Conservation (phyloP, 2,888 invertebrate genomes). For the Ceramica pisi region DNA sequence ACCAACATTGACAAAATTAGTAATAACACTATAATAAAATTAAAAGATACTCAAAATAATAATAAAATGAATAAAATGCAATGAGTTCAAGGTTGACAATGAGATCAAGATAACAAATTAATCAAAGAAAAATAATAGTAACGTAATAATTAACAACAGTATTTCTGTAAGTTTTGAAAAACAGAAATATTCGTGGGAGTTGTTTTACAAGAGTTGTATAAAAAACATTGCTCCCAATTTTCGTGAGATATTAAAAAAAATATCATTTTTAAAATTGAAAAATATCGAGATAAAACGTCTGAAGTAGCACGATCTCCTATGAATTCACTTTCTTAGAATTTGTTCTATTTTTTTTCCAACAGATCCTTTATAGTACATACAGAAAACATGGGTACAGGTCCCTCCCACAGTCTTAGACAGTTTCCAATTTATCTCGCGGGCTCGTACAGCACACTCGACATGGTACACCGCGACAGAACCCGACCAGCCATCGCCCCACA, state of each 20-base stretch:
- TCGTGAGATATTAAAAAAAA: too few relatives aligned
- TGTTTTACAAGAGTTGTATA: background rate
- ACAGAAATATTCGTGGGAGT: background rate
- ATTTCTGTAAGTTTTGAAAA: too few relatives aligned
- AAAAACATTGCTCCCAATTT: too few relatives aligned
- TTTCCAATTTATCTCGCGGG: slow-evolving; percentile 52
- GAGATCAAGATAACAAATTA: too few relatives aligned
- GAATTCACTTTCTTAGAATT: background rate
- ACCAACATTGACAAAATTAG: too few relatives aligned
- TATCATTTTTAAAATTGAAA: too few relatives aligned
- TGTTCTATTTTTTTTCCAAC: background rate
- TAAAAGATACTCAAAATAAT: too few relatives aligned
- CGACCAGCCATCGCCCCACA: slow-evolving; percentile 80
- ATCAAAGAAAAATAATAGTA: too few relatives aligned
- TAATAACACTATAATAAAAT: too few relatives aligned
- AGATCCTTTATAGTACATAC: background rate
- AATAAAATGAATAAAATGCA: too few relatives aligned
- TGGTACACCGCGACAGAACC: slow-evolving; percentile 76
- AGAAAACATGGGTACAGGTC: background rate
- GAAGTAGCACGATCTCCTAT: background rate
- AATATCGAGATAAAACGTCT: background rate
- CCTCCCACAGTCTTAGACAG: slow-evolving; percentile 36
- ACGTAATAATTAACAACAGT: too few relatives aligned
- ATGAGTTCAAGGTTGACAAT: too few relatives aligned
- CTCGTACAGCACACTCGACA: slow-evolving; percentile 58